A percentile compares a stretch with the other conserved stretches of the same genome.
These are phyloP conservation scores for Lycaon pictus DNA, from an alignment of 2,113 vertebrate genomes.

Conservation along the genomic window DNA sequence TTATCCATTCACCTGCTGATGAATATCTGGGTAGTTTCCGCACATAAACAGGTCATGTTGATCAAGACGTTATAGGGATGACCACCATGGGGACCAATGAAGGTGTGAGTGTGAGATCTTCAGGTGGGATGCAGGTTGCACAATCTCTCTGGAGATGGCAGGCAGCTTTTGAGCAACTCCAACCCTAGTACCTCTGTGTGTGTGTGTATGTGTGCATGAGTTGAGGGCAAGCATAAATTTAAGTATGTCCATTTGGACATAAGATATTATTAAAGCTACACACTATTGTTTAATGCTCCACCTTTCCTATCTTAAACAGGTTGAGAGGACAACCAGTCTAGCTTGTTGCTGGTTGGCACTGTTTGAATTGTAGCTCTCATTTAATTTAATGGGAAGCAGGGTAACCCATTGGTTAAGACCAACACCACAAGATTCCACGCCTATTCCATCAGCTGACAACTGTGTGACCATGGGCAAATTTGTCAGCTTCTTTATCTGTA, in stretches of 20 bases:
- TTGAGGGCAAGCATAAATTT: rapidly evolving
- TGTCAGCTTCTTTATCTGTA: neutral
- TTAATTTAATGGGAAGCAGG: neutral
- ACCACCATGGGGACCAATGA: neutral
- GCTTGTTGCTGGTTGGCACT: neutral
- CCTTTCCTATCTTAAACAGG: neutral
- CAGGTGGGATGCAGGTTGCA: no score
- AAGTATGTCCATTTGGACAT: neutral
- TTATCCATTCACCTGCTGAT: neutral
- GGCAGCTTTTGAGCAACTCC: neutral
- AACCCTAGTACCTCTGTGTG: rapidly evolving
- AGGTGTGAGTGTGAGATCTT: rapidly evolving
- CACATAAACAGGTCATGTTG: neutral
- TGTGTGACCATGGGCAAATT: neutral
- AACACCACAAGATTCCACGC: neutral
- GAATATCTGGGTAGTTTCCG: neutral
- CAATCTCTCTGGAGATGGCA: neutral
- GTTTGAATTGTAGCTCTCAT: neutral
- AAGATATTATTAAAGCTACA: neutral
- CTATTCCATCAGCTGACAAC: neutral
- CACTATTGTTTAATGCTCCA: neutral
- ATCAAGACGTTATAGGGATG: neutral
- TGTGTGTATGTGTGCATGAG: neutral
- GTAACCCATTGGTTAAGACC: neutral
- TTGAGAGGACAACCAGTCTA: neutral